These are phyloP conservation scores for Nasua narica DNA, from an alignment of 2,797 vertebrate genomes.

Conservation along the genomic window DNA sequence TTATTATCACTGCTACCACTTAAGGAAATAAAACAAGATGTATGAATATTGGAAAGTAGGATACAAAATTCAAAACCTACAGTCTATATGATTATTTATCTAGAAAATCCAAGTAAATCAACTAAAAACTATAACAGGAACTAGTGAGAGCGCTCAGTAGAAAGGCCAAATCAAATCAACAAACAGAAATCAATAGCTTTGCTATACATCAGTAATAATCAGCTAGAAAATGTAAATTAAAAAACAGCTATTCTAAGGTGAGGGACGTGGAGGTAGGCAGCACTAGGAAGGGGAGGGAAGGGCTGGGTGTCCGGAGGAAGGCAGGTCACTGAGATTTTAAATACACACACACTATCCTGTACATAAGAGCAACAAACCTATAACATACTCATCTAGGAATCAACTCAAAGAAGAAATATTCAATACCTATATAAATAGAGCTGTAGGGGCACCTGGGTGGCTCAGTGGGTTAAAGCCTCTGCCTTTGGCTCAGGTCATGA, in stretches of 20 bases:
- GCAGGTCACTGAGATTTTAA: background rate
- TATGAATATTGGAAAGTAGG: background rate
- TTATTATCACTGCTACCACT: background rate
- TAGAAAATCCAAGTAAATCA: constrained; percentile 33
- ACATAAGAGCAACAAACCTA: background rate
- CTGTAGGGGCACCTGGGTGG: background rate
- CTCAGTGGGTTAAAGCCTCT: no score
- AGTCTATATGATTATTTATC: background rate
- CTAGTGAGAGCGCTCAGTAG: background rate
- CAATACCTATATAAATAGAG: constrained; percentile 21
- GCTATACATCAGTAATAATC: constrained; percentile 13
- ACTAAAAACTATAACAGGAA: background rate
- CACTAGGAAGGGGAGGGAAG: background rate
- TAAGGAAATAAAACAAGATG: constrained; percentile 31
- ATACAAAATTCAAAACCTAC: constrained; percentile 32
- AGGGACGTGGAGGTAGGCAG: background rate
- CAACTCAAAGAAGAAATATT: constrained; percentile 11
- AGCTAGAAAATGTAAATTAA: constrained; percentile 26
- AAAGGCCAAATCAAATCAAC: constrained; percentile 39
- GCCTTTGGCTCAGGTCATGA: no score
- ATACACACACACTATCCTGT: background rate
- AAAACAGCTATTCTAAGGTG: background rate
- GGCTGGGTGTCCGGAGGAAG: background rate
- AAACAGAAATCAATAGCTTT: constrained; percentile 22
- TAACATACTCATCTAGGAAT: constrained; percentile 6